Base-by-base conservation (phyloP, 2,888 invertebrate genomes). In the Sminthurinus aureus region DNA sequence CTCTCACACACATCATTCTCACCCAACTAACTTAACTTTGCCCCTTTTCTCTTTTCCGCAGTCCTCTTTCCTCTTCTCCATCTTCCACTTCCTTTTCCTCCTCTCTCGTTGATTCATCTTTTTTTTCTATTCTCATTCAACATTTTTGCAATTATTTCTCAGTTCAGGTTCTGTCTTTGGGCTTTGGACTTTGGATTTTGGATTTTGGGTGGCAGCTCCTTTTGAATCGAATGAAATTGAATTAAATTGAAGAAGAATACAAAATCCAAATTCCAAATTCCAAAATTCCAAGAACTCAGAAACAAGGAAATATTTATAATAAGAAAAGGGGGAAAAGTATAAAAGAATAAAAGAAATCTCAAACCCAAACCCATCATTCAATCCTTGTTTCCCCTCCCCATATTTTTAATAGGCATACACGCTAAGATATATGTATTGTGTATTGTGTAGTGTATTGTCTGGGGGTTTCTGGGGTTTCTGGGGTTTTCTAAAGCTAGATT, bases 1-100 rank as follows among this genome's bases (percentile, higher is more conserved):
- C 50, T 50, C 51, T 50, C 75, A 51, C 50, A 75, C 75, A 75
- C 75, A 51, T 75, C 52, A 75, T 51, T 38, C 69, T 69, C 20
- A 69, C 69, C 69, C 69, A 69, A 24, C 69, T 58, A 15, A 18
- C 58, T 58, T 18, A 15, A 6, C 58, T 11, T 58, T 13, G 2
- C 18, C 58, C 58, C 1, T 58, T 58, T 58, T 58, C 52, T 52
- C 13, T 52, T 52, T 52, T 52, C 13, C 13, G 52, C 52, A 58
- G 18, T 58, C 18, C 13, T 58, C 18, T 18, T 8, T 52, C 52
- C 52, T 58, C 18, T 58, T 58, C 26, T 26, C 71, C 24, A n/a
- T n/a, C n/a, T n/a, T n/a, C n/a, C n/a, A n/a, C 15, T 71, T 71
- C 26, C 26, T 71, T 22, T 15, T 24, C 26, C 71, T 24, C 26